A percentile compares a stretch with the other conserved stretches of the same genome.
Conservation (phyloP, 2,113 vertebrate species). For the Synodontis membranacea region DNA sequence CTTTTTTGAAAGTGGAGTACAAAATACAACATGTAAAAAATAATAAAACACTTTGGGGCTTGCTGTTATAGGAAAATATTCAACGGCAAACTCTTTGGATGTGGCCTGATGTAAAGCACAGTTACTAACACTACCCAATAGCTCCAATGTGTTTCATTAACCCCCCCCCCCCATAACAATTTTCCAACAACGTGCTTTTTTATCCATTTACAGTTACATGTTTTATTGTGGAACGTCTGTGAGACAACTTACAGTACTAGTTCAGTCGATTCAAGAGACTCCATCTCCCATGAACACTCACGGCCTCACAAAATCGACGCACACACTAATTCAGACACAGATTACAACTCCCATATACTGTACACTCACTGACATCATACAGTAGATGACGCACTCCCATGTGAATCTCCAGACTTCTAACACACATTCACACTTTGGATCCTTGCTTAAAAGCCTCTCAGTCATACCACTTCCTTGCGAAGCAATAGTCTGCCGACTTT, state of each 20-base stretch:
- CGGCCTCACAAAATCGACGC: too few species aligned
- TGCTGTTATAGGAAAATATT: background rate
- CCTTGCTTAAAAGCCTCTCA: too few species aligned
- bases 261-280: too few species aligned
- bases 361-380: too few species aligned
- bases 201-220: background rate
- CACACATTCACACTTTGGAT: too few species aligned
- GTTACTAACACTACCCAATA: background rate
- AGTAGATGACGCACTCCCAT: too few species aligned
- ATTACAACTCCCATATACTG: too few species aligned
- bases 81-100: background rate
- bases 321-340: too few species aligned
- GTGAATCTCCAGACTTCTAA: too few species aligned
- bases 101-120: background rate
- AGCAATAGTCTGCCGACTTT: too few species aligned
- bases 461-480: too few species aligned
- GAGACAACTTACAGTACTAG: background rate
- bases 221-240: background rate
- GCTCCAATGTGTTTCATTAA: background rate
- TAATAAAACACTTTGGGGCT: background rate
- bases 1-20: background rate
- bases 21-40: background rate
- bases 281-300: background rate
- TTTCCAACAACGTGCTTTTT: background rate
- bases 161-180: too few species aligned